Evolutionary conservation across 2,113 vertebrate genomes (phyloP), one percentile per base, ranked within the genome.

Genomic region (Protobothrops mucrosquamatus): DNA sequence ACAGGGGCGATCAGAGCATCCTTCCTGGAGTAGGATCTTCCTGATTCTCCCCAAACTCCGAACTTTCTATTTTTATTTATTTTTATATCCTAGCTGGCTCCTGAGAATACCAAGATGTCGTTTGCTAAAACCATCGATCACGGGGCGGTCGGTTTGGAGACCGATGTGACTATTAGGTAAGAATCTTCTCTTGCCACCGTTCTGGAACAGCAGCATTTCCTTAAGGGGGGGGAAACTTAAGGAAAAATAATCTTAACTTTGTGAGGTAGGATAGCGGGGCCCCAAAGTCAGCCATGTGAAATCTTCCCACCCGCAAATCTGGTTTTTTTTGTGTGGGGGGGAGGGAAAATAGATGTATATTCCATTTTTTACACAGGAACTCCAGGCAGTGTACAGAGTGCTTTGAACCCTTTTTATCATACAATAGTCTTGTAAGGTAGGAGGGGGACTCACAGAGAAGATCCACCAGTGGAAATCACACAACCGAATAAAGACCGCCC

Each of bases 61-160:
- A 51, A 4, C 46, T 48, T 48, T 88, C 39, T 29, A 89, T 1
- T 2, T 87, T 26, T 15, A n/a, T n/a, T n/a, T n/a, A n/a, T 46
- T n/a, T 11, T n/a, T n/a, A n/a, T n/a, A n/a, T n/a, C 39, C 0
- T 51, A 99, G 99, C 52, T 98, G 5, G 99, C 98, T 0, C 99
- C 99, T 92, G 99, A 99, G 94, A 99, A 99, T 90, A 99, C 99
- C 0, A 95, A 98, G 93, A 98, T 99, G 98, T 97, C 99, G 0
- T 99, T 99, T 98, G 97, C 98, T 97, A 99, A 98, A 95, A 98
- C 98, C 0, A 97, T 99, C 95, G 98, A 99, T 91, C 93, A 97
- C 0, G 98, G 97, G 74, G 98, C 97, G 51, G 96, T 94, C 74
- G 99, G 98, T 8, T 96, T 99, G 90, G 98, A 99, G 97, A 98